phyloP scores from a whole-genome alignment of 2,888 invertebrate species.

The Sipha maydis region DNA sequence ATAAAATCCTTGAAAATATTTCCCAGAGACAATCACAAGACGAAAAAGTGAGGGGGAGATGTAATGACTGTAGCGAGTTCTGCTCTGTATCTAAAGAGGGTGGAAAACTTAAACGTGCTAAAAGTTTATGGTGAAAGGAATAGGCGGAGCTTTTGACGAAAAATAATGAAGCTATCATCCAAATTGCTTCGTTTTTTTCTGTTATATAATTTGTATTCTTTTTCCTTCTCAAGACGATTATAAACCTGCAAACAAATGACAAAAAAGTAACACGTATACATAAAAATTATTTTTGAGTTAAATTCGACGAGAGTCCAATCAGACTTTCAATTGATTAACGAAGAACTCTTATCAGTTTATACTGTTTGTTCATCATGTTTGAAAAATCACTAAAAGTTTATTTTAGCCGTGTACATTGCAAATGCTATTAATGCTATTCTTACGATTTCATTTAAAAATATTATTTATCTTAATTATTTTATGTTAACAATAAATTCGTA shows the following conservation, averaged over 20 bases:
- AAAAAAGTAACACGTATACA: slow-evolving; percentile 3
- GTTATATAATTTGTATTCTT: neutral
- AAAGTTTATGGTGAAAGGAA: slow-evolving; percentile 39
- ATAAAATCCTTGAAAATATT: slow-evolving; percentile 54
- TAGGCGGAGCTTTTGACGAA: slow-evolving; percentile 21
- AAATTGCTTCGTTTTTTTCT: slow-evolving; percentile 43
- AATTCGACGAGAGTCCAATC: neutral
- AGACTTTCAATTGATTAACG: neutral
- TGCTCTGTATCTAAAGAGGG: neutral
- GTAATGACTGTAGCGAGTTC: slow-evolving; percentile 39
- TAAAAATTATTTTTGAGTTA: neutral
- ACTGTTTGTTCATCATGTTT: neutral
- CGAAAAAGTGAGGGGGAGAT: neutral
- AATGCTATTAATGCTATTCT: neutral
- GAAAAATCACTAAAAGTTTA: neutral
- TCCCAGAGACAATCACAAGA: slow-evolving; percentile 24
- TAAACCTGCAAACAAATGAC: slow-evolving; percentile 13
- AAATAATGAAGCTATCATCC: slow-evolving; percentile 55
- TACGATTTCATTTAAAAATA: neutral
- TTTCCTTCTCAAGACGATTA: neutral
- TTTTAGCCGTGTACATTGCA: neutral
- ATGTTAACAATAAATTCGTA: neutral
- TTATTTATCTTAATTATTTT: neutral
- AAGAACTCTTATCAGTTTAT: neutral
- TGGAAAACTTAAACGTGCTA: slow-evolving; percentile 44